Evolutionary conservation across 2,888 invertebrate species (phyloP), one percentile per base, ranked within the genome.

Genomic region (Adineta ricciae): DNA sequence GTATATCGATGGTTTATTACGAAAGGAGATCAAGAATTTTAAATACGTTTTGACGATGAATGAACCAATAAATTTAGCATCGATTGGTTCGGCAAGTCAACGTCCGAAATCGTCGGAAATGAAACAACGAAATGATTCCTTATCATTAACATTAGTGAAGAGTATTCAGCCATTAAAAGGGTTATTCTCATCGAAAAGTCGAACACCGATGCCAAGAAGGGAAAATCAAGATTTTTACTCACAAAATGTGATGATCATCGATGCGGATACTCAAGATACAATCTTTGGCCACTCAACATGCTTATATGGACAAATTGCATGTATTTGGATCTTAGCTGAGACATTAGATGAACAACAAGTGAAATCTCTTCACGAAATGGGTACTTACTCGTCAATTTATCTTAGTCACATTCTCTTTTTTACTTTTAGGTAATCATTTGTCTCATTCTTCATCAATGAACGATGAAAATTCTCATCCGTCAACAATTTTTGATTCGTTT

Each of bases 11-110:
- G 85, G 84, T 36, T 36, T 52, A 73, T 41, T 84, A 64, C 83
- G 73, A 52, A 85, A 72, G 84, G 86, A 84, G 50, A 85, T 84
- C 83, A 64, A 78, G 49, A 50, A 85, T 86, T 86, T 86, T 32
- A 86, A 85, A 78, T 46, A 83, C 16, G n/a, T 78, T 41, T n/a
- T 41, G n/a, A 9, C 14, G 11, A 52, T 84, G 5, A 72, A 73
- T 32, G 85, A 85, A 14, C 19, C 54, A 27, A 50, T 84, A 54
- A 46, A 8, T 73, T 38, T 52, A 32, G 56, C 83, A 9, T n/a
- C 83, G 46, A 78, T 85, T 49, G 83, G 85, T 78, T 72, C 52
- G n/a, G 7, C 85, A 21, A 83, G 85, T 84, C 83, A 32, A 41
- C 83, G 84, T 36, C 85, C 85, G 38, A 72, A 73, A 54, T 49